Evolutionary conservation across 2,888 invertebrate genomes (phyloP).

Genomic region (Atethmia centrago): DNA sequence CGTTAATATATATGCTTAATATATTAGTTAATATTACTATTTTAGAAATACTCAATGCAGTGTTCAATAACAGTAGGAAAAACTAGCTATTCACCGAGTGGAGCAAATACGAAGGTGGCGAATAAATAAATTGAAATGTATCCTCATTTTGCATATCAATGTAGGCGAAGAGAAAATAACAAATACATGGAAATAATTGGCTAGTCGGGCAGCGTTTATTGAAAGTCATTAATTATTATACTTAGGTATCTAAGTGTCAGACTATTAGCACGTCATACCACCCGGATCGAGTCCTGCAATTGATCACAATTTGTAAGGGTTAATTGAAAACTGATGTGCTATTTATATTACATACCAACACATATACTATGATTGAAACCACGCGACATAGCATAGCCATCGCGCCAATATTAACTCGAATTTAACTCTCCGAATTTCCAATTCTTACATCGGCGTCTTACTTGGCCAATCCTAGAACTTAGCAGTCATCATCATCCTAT

Average conservation of each 20-base stretch:
- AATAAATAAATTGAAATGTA: constrained; percentile 1
- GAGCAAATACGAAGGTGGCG: not conserved
- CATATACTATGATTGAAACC: not conserved
- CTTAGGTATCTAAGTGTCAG: constrained; percentile 5
- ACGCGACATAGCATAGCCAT: not conserved
- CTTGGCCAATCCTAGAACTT: not conserved
- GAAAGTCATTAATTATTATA: constrained; percentile 25
- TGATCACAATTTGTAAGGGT: constrained; percentile 33
- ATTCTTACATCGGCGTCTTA: not conserved
- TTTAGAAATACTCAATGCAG: not conserved
- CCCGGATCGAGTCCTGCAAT: constrained; percentile 24
- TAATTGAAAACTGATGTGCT: constrained; percentile 19
- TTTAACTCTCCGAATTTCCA: not conserved
- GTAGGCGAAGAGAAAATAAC: constrained; percentile 13
- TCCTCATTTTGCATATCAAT: constrained; percentile 22
- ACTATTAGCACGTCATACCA: not conserved
- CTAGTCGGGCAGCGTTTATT: not conserved
- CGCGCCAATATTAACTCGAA: not conserved
- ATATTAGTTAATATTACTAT: not conserved
- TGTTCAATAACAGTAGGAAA: constrained; percentile 13
- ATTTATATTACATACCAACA: not conserved
- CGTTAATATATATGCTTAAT: not conserved
- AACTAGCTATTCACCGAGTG: constrained; percentile 14
- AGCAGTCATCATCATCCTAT: not conserved
- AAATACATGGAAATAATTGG: constrained; percentile 5